A percentile compares a stretch with the other conserved stretches of the same genome.
Evolutionary conservation across 2,888 invertebrate genomes (phyloP).

Genomic region (Drosophila histrio): DNA sequence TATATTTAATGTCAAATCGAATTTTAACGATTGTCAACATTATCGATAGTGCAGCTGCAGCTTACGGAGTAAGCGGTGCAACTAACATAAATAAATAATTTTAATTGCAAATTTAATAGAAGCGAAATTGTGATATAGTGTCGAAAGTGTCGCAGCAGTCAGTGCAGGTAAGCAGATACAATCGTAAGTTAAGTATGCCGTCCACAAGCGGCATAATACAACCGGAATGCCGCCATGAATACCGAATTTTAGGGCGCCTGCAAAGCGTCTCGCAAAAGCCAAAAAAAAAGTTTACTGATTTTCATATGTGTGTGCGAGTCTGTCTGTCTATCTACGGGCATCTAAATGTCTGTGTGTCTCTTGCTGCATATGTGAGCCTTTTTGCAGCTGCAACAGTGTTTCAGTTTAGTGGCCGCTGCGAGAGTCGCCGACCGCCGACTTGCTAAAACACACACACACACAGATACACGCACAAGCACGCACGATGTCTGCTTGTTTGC

Average conservation of each 20-base stretch:
- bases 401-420: conserved; percentile 10
- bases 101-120: conserved; percentile 1
- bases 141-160: conserved; percentile 20
- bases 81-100: conserved; percentile 53
- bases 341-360: conserved; percentile 1
- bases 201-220: not conserved
- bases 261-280: conserved; percentile 16
- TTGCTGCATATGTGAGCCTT: conserved; percentile 12
- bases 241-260: conserved; percentile 19
- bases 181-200: not conserved
- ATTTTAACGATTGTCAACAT: conserved; percentile 6
- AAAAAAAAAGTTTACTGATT: not conserved
- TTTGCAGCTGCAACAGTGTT: conserved; percentile 41
- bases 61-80: conserved; percentile 38
- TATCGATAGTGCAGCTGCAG: conserved; percentile 45
- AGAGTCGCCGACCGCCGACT: conserved; percentile 21
- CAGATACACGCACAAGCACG: conserved; percentile 14
- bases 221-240: conserved; percentile 29
- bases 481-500: conserved; percentile 5
- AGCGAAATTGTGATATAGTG: conserved; percentile 38
- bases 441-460: conserved; percentile 14
- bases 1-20: not conserved
- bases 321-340: not conserved
- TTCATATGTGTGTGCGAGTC: not conserved
- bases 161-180: conserved; percentile 28